phyloP scores from a whole-genome alignment of 2,113 vertebrate genomes.

The Recurvirostra avosetta region DNA sequence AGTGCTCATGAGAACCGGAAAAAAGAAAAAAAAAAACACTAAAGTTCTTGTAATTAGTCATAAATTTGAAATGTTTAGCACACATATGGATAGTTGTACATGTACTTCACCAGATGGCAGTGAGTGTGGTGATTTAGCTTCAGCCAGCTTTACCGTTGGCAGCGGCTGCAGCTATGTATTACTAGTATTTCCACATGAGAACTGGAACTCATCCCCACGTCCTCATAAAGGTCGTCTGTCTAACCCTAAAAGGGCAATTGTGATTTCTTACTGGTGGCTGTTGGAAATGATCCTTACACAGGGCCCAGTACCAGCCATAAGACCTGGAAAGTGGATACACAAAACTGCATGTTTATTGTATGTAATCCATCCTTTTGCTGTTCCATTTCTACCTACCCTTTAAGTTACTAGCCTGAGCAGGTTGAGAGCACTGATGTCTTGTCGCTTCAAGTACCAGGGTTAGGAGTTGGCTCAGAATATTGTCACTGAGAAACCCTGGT shows the following conservation, averaged over 20 bases:
- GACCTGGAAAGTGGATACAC: neutral
- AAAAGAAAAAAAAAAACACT: neutral
- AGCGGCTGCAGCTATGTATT: neutral
- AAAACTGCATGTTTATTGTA: neutral
- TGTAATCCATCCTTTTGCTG: neutral
- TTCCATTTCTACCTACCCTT: neutral
- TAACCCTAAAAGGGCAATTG: neutral
- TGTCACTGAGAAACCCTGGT: neutral
- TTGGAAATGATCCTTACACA: fast-evolving
- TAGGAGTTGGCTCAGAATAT: neutral
- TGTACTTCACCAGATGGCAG: neutral
- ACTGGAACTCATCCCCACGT: fast-evolving
- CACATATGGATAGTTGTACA: neutral
- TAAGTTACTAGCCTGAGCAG: neutral
- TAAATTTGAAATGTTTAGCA: neutral
- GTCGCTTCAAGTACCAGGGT: neutral
- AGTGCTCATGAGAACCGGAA: neutral
- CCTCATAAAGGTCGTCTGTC: neutral
- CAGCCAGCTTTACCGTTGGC: neutral
- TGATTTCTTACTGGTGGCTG: neutral
- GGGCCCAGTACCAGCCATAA: neutral
- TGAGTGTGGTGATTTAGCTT: neutral
- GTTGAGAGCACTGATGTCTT: neutral
- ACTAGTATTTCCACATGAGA: neutral
- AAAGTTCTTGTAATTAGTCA: neutral